These are phyloP conservation scores for Anoplopoma fimbria DNA, from an alignment of 2,113 vertebrate genomes.

Conservation along the genomic window DNA sequence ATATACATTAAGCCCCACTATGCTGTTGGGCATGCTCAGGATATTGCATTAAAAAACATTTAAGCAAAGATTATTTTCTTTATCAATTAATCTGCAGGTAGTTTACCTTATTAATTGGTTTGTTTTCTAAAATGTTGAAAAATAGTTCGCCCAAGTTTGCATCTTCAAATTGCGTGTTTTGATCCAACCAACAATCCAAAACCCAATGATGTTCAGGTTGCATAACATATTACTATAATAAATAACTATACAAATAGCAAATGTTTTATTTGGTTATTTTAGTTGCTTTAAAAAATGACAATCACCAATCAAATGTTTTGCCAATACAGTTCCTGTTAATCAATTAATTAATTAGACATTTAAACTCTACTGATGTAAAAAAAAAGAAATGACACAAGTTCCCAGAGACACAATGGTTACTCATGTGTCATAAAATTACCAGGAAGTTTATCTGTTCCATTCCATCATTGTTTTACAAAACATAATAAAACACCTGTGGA, in stretches of 20 bases:
- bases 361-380: neutral
- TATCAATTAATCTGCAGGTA: neutral
- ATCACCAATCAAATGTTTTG: neutral
- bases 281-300: neutral
- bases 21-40: neutral
- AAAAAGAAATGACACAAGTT: neutral
- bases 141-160: neutral
- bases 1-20: neutral
- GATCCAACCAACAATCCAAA: neutral
- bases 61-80: neutral
- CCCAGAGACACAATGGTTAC: neutral
- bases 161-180: neutral
- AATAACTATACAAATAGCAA: neutral
- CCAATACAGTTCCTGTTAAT: neutral
- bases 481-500: constrained; percentile 37
- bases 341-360: neutral
- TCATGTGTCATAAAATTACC: neutral
- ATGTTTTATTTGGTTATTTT: neutral
- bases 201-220: too few relatives aligned
- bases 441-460: neutral
- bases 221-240: neutral
- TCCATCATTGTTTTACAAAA: neutral
- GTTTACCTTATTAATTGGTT: neutral
- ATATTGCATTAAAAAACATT: constrained; percentile 2
- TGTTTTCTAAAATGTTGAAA: neutral